Base-by-base conservation (phyloP, 2,113 vertebrate genomes). In the Telmatochromis brachygnathus region DNA sequence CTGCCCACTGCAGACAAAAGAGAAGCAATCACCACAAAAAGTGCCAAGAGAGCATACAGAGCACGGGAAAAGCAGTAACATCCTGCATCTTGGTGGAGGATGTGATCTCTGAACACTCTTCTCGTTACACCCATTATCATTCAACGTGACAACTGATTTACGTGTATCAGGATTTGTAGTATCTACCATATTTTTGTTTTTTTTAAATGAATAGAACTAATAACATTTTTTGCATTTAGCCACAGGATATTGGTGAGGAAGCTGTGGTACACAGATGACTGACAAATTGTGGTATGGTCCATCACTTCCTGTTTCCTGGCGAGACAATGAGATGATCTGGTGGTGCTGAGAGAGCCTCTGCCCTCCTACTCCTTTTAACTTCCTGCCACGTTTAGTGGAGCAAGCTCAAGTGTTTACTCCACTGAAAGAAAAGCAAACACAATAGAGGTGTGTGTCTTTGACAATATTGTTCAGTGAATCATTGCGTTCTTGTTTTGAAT, bases 1-100 rank as follows among this genome's bases (percentile, higher is more conserved):
- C 93, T 99, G 98, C 51, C 99, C 99, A 9, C 99, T 99, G 96
- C 2, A 49, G 17, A 88, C 70, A 87, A 55, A 91, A 68, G 79
- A 94, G n/a, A 91, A 28, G 33, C 62, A 68, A 37, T 68, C 33
- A 68, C 33, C 19, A 79, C 10, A 51, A 77, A 30, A 28, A 2
- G 39, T 15, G 14, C 23, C 45, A 30, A 47, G 3, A 3, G 14
- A 11, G 14, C 42, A 28, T 7, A 28, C 62, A 37, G 33, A 37
- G 33, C 19, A 70, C 12, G 13, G n/a, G n/a, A 42, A 47, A 30
- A 49, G 42, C 70, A 19, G 42, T 49, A 19, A 77, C 23, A 47
- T 47, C 15, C 9, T 49, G 15, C 70, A 49, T 4, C 45, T 45
- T 73, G 68, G 73, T n/a, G 0, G 17, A 30, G 26, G 45, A 77